A percentile compares a stretch with the other conserved stretches of the same genome.
Evolutionary conservation across 2,113 vertebrate species (phyloP).

Genomic region (Lipophrys pholis): DNA sequence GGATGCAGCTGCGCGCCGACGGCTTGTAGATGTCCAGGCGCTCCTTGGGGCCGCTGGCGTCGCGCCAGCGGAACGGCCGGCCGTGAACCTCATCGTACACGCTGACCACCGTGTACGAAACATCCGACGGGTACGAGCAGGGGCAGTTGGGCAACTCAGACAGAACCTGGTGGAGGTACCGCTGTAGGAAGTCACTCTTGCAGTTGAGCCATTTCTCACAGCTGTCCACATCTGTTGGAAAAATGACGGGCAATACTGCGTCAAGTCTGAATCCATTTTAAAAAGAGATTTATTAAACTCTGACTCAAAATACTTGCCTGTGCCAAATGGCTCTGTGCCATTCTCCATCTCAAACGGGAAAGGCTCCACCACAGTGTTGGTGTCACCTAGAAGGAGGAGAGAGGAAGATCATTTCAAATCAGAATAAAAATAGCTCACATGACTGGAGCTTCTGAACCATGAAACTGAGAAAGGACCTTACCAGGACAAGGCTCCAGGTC

Average conservation of each 20-base stretch:
- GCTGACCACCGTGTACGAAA: slow-evolving; percentile 83
- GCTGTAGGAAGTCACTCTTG: slow-evolving; percentile 91
- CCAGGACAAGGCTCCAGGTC: slow-evolving; percentile 87
- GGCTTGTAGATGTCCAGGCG: slow-evolving; percentile 93
- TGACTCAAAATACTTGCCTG: slow-evolving; percentile 83
- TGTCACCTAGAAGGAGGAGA: slow-evolving; percentile 71
- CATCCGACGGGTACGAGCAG: slow-evolving; percentile 88
- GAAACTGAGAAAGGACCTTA: slow-evolving; percentile 57
- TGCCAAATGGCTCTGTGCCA: slow-evolving; percentile 85
- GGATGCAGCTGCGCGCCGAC: slow-evolving; percentile 88
- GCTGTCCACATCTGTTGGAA: slow-evolving; percentile 88
- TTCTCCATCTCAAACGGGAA: slow-evolving; percentile 85
- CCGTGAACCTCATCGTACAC: slow-evolving; percentile 84
- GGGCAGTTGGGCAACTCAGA: slow-evolving; percentile 92
- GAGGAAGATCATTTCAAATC: background rate
- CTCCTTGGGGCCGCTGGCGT: slow-evolving; percentile 89
- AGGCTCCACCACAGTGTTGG: slow-evolving; percentile 77
- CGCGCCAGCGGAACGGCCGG: slow-evolving; percentile 88
- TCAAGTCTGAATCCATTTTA: background rate
- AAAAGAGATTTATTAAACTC: too few relatives aligned
- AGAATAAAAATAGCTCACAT: background rate
- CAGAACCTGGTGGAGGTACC: slow-evolving; percentile 89
- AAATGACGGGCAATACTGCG: background rate
- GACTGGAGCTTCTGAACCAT: too few relatives aligned
- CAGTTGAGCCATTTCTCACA: slow-evolving; percentile 97